Evolutionary conservation across 2,113 vertebrate genomes (phyloP), one percentile per base, ranked within the genome.

Genomic region (Poeciliopsis prolifica): DNA sequence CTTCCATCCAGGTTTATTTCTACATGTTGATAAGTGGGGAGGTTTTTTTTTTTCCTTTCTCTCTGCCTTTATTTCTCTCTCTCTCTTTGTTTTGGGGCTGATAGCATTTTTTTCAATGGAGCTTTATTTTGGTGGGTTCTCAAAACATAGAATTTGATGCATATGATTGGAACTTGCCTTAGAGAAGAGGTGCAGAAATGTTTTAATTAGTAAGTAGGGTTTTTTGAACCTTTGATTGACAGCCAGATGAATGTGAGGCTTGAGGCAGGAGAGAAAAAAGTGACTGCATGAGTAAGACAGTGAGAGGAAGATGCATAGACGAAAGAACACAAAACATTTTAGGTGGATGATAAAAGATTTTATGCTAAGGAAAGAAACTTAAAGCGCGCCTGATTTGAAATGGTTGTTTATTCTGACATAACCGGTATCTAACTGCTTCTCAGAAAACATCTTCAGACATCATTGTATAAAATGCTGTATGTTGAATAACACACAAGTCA

Each of bases 161-260:
- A 77, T 48, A 31, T 24, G 15, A 29, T 78, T 77, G 79, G 48
- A 83, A 87, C 69, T 84, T 85, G 83, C 89, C 89, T 78, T 19
- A n/a, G 60, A 87, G 87, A 78, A 75, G 78, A 87, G 66, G 44
- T 63, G 74, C 62, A 61, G 65, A 86, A 75, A 85, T 80, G 72
- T 83, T 90, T 85, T 84, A 83, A 88, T 89, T 83, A 75, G 11
- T 67, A 40, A 67, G 37, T 5, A 17, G n/a, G 12, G 65, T 48
- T 74, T 61, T 40, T 75, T 19, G 2, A 24, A 31, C 26, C 70
- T 17, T 65, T 87, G 89, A 92, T 86, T 92, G 91, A 86, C 88
- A 91, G 70, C 51, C 37, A 67, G 74, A 86, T 89, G 78, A 82
- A 91, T 82, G 68, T 1, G 1, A 54, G 26, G 83, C 88, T 88